These are phyloP conservation scores for Steinernema feltiae DNA, from an alignment of 1,140 invertebrate species.

Conservation along the genomic window DNA sequence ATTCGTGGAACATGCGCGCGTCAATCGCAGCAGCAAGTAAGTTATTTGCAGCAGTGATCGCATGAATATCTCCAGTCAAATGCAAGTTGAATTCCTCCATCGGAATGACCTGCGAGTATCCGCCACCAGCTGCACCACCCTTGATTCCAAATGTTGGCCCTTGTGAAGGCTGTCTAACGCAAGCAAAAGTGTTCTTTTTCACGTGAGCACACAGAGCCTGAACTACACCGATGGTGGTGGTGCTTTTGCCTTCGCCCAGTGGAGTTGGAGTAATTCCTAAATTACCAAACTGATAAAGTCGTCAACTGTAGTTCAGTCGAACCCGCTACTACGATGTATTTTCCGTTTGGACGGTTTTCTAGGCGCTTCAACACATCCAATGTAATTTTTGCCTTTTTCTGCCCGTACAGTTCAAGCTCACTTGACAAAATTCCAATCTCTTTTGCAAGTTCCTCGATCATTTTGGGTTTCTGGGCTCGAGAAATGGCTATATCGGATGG, in stretches of 20 bases:
- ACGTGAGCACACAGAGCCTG: constrained; percentile 83
- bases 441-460: constrained; percentile 64
- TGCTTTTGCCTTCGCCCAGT: constrained; percentile 91
- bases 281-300: constrained; percentile 25
- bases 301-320: constrained; percentile 27
- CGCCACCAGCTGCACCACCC: constrained; percentile 86
- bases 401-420: constrained; percentile 84
- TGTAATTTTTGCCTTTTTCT: constrained; percentile 88
- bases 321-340: constrained; percentile 91
- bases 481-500: constrained; percentile 53
- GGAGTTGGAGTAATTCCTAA: constrained; percentile 87
- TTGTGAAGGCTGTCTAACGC: constrained; percentile 93
- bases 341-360: constrained; percentile 69
- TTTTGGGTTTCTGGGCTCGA: constrained; percentile 48
- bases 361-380: constrained; percentile 75
- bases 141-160: constrained; percentile 98
- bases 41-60: constrained; percentile 94
- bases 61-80: constrained; percentile 96
- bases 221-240: constrained; percentile 83
- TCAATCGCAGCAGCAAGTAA: constrained; percentile 79
- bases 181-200: constrained; percentile 81
- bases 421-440: constrained; percentile 76
- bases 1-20: constrained; percentile 90
- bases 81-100: constrained; percentile 99
- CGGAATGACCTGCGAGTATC: constrained; percentile 85